These are phyloP conservation scores for Oxyteleia sp. DNA, from an alignment of 2,888 invertebrate species.

Conservation along the genomic window DNA sequence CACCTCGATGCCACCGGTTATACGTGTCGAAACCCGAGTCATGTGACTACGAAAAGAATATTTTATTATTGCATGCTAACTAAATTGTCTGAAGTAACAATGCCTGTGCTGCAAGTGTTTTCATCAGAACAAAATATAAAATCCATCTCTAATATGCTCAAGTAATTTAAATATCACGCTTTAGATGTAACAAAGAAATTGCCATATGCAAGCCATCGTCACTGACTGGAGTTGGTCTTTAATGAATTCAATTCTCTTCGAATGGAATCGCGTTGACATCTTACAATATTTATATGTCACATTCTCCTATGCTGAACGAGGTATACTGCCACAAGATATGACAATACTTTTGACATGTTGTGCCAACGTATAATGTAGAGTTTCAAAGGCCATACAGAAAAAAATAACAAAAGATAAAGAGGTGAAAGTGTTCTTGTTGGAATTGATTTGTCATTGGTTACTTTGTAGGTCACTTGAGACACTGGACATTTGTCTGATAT, in stretches of 20 bases:
- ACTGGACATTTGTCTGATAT: no score
- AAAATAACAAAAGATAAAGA: constrained; percentile 29
- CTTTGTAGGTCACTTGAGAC: constrained; percentile 43
- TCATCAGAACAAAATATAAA: constrained; percentile 51
- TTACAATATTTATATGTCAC: constrained; percentile 35
- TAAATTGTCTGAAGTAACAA: neutral
- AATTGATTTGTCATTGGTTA: constrained; percentile 48
- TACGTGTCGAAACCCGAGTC: constrained; percentile 44
- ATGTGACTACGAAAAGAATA: constrained; percentile 47
- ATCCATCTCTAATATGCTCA: constrained; percentile 47
- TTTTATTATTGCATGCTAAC: constrained; percentile 39
- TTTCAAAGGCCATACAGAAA: constrained; percentile 33
- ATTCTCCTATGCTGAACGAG: constrained; percentile 29
- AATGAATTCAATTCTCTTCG: no score
- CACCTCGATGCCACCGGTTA: constrained; percentile 7
- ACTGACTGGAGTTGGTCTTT: constrained; percentile 57
- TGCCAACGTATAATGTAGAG: constrained; percentile 64
- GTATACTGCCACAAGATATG: neutral
- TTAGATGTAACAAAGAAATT: constrained; percentile 20
- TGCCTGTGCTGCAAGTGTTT: constrained; percentile 37
- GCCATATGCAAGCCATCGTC: constrained; percentile 38
- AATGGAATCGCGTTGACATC: constrained; percentile 19
- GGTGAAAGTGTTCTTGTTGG: constrained; percentile 41
- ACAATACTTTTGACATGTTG: constrained; percentile 50
- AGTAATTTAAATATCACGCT: constrained; percentile 49